Evolutionary conservation across 2,797 vertebrate species (phyloP).

Genomic region (Siniperca obscura): DNA sequence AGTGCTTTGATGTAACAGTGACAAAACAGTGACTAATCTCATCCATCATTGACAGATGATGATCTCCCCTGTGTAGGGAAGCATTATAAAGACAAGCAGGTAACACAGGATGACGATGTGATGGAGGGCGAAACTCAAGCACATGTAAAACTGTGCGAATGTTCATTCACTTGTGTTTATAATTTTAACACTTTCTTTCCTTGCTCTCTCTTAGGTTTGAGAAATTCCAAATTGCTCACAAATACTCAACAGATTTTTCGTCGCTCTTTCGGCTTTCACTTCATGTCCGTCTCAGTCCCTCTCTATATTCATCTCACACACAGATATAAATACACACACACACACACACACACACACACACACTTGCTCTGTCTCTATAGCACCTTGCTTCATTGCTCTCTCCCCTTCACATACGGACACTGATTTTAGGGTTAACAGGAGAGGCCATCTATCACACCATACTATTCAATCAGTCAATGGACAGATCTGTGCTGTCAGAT

Average conservation of each 20-base stretch:
- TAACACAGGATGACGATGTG: not conserved
- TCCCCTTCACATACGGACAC: conserved; percentile 16
- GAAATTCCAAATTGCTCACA: not conserved
- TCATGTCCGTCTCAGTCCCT: not conserved
- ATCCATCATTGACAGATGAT: conserved; percentile 49
- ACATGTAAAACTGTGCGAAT: not conserved
- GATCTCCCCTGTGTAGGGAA: conserved; percentile 19
- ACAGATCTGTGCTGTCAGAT: conserved; percentile 63
- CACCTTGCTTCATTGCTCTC: conserved; percentile 27
- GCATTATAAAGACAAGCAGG: conserved; percentile 2
- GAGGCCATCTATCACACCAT: conserved; percentile 49
- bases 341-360: not conserved
- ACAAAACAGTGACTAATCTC: conserved; percentile 35
- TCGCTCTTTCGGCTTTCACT: not conserved
- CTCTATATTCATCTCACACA: conserved; percentile 32
- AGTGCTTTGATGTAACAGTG: conserved; percentile 32
- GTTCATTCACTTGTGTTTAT: not conserved
- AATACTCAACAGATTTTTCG: not conserved
- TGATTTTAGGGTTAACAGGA: conserved; percentile 45
- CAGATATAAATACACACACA: conserved; percentile 4
- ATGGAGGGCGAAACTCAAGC: not conserved
- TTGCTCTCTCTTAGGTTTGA: not conserved
- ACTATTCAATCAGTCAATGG: conserved; percentile 49
- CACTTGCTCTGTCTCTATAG: not conserved
- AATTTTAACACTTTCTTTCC: too few relatives aligned